Percentiles rank a stretch among this genome's conserved stretches.
These are phyloP conservation scores for Corythoichthys haematopterus DNA, from an alignment of 2,113 vertebrate species.

Conservation along the genomic window DNA sequence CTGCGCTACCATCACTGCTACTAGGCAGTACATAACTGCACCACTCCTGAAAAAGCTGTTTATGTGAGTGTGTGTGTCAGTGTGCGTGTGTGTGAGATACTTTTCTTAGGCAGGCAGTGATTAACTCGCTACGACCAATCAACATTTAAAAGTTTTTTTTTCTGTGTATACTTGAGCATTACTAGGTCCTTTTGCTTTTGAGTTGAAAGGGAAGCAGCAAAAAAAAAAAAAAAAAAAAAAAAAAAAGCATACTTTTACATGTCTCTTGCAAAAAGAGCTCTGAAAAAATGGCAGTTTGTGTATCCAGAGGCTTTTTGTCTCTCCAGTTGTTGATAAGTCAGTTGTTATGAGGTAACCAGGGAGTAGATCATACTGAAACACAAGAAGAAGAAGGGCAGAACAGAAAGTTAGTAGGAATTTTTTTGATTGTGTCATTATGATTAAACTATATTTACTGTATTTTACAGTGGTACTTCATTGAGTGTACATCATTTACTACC, in stretches of 20 bases:
- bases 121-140: constrained; percentile 38
- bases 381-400: constrained; percentile 44
- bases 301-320: constrained; percentile 26
- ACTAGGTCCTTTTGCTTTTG: constrained; percentile 17
- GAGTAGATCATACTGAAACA: constrained; percentile 77
- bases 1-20: constrained; percentile 21
- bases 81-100: neutral
- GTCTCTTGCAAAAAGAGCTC: neutral
- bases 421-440: neutral
- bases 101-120: constrained; percentile 58
- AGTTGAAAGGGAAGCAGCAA: constrained; percentile 11
- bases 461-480: too few relatives aligned
- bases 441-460: neutral
- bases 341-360: constrained; percentile 75
- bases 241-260: constrained; percentile 1
- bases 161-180: constrained; percentile 31
- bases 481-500: too few relatives aligned
- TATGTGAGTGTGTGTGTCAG: neutral
- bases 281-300: constrained; percentile 21
- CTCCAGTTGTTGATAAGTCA: constrained; percentile 40
- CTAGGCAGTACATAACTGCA: constrained; percentile 16
- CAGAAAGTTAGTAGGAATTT: constrained; percentile 8
- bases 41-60: constrained; percentile 32
- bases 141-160: constrained; percentile 56
- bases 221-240: neutral